Evolutionary conservation across 2,888 invertebrate genomes (phyloP).

Genomic region (Drosophila affinis): DNA sequence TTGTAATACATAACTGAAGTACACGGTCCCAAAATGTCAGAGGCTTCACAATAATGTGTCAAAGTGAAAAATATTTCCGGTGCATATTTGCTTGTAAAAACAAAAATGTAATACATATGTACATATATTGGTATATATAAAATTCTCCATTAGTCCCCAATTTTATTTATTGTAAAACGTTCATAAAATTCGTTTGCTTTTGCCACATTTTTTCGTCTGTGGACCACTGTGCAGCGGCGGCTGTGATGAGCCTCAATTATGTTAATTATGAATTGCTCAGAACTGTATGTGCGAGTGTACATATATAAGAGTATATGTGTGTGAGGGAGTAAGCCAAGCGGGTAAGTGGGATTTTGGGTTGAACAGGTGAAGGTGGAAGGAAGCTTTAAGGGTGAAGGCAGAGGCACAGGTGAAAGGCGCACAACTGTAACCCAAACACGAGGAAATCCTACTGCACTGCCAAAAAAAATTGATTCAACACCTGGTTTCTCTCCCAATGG

Average conservation of each 20-base stretch:
- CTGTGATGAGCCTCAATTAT: constrained; percentile 39
- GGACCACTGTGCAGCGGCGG: neutral
- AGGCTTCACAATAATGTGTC: no score
- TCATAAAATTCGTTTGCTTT: no score
- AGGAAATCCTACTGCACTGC: constrained; percentile 17
- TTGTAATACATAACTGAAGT: no score
- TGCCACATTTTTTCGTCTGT: no score
- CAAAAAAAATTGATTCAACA: constrained; percentile 36
- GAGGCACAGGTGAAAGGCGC: constrained; percentile 1
- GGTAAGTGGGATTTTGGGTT: constrained; percentile 45
- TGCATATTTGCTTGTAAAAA: no score
- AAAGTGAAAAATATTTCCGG: no score
- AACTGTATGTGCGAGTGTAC: constrained; percentile 9
- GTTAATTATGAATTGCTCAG: constrained; percentile 50
- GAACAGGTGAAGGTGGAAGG: constrained; percentile 12
- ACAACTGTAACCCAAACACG: constrained; percentile 24
- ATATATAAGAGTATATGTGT: constrained; percentile 2
- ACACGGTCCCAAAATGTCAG: no score
- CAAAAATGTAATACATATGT: no score
- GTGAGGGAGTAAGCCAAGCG: constrained; percentile 30
- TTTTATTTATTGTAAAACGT: no score
- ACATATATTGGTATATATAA: no score
- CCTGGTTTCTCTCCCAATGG: constrained; percentile 21
- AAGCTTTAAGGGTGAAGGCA: neutral
- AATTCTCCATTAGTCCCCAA: no score